Evolutionary conservation across 2,888 invertebrate genomes (phyloP), one percentile per base, ranked within the genome.

Genomic region (Clistopyga incitator): DNA sequence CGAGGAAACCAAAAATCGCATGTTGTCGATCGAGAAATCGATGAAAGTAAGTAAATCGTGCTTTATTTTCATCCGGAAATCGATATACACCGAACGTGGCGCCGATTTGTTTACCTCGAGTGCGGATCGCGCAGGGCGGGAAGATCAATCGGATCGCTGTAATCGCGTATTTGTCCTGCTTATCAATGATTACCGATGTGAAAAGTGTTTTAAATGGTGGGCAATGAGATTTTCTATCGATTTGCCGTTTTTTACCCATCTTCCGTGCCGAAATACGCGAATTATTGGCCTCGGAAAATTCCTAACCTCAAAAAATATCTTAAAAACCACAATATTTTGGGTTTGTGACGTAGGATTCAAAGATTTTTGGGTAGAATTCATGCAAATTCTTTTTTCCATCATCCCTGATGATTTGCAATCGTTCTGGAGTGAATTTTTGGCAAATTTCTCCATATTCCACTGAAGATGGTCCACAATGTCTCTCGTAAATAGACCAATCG

Each of bases 251-350:
- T 20, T 10, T 18, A 1, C 1, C 1, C 15, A n/a, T 15, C 13
- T 0, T 6, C 15, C 29, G 23, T 15, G 45, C 11, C 45, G 18
- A 34, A 59, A 29, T 34, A 8, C 23, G 15, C 18, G 25, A 34
- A 18, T 45, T 34, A 13, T 3, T 29, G 6, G 8, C 38, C 0
- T 8, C 8, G 18, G 18, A 47, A 56, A 13, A n/a, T 15, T 29
- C 13, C 45, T 77, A 77, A 77, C 76, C 67, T 68, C 45, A 67
- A 64, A 76, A 25, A 38, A 23, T 25, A 10, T 13, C 2, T n/a
- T 15, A 1, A 6, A 29, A 29, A 29, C 29, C 4, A 3, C 3
- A 29, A 3, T 29, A 29, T 29, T 29, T 29, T 29, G 29, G 29
- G 29, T 4, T 29, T 29, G 4, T 4, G 29, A 2, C 4, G 2